These are phyloP conservation scores for Atherinomorus stipes DNA, from an alignment of 2,113 vertebrate genomes.

Conservation along the genomic window DNA sequence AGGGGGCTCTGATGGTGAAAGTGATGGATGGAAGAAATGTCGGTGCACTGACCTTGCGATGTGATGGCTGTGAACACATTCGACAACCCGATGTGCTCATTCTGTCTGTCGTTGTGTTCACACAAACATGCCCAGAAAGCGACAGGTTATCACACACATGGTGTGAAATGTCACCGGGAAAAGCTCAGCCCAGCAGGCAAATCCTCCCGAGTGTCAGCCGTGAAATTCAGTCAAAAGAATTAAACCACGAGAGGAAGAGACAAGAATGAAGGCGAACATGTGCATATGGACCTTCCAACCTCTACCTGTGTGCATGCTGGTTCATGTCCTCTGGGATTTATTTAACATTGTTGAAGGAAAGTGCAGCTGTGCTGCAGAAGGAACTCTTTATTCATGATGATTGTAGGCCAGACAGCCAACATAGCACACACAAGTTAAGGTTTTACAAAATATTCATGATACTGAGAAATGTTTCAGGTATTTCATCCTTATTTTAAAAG, in stretches of 20 bases:
- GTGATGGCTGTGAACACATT: constrained; percentile 4
- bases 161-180: constrained; percentile 36
- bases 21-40: constrained; percentile 18
- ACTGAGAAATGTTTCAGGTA: no score
- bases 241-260: neutral
- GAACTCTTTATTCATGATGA: no score
- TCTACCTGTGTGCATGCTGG: neutral
- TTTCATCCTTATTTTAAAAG: no score
- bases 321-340: neutral
- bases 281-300: neutral
- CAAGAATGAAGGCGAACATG: neutral
- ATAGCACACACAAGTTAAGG: no score
- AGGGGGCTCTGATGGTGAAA: neutral
- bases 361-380: no score
- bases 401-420: no score
- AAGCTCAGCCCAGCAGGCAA: constrained; percentile 8
- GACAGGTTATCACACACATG: constrained; percentile 3
- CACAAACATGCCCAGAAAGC: neutral
- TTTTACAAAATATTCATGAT: no score
- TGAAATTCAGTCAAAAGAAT: constrained; percentile 10
- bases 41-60: constrained; percentile 23
- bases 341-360: neutral
- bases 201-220: neutral
- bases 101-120: neutral
- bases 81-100: neutral